Evolutionary conservation across 2,888 invertebrate genomes (phyloP), one percentile per base, ranked within the genome.

Genomic region (Acholoe squamosa): DNA sequence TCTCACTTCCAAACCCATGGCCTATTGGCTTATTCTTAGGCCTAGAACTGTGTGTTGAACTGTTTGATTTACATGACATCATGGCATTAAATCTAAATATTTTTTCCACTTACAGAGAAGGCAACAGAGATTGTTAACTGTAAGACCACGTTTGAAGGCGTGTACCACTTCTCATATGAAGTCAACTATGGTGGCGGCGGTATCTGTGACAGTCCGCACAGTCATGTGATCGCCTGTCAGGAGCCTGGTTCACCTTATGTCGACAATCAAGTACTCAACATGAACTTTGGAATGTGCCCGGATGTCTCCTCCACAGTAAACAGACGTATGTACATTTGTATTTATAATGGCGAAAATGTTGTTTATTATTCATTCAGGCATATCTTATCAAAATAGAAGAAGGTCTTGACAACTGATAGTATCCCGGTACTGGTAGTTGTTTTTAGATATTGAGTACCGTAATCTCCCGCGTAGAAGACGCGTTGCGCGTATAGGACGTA

Each of bases 241-340:
- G 98, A 98, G 31, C 98, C 99, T 1, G 99, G 99, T 91, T 98
- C 98, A 19, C 98, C 98, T 95, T 99, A 99, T 92, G 99, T 99
- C 93, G 98, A 98, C 89, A 99, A 99, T 96, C 98, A 99, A 95
- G 99, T 99, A 96, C 99, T 99, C 95, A 98, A 98, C 94, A 98
- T 99, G 93, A 98, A 98, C 0, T 99, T 99, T 95, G 97, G 98
- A 93, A 97, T 97, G 94, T 99, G 99, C 95, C 91, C 93, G 0
- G 94, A 93, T 67, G 95, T 95, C 0, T 92, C 93, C 7, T 93
- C 94, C 0, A 95, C 95, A 93, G 33, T 91, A 93, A 93, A 91
- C 61, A n/a, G 52, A 43, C 90, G 93, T 93, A 90, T 88, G 92
- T 86, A 86, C 61, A 61, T n/a, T 61, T 61, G 61, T 43, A 10